Conservation (phyloP, 2,797 vertebrate genomes). For the Sebastes diaconus region DNA sequence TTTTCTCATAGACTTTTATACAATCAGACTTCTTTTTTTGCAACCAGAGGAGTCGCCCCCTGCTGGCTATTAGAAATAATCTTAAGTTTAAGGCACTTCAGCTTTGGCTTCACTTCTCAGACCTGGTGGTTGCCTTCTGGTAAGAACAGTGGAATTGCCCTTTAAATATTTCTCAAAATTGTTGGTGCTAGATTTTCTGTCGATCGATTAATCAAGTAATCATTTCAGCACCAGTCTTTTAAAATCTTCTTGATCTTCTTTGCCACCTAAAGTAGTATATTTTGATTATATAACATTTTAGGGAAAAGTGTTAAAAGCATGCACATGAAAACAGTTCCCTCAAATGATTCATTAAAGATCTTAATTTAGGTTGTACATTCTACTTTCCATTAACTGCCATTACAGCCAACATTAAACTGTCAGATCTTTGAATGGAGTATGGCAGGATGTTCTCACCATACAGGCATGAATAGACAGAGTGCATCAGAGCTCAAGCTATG, state of each 20-base stretch:
- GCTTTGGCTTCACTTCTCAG: too few relatives aligned
- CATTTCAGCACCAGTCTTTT: background rate
- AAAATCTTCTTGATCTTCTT: background rate
- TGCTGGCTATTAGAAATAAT: too few relatives aligned
- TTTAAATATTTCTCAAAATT: background rate
- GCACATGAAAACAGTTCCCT: background rate
- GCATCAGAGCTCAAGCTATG: background rate
- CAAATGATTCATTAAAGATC: background rate
- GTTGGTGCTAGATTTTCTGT: background rate
- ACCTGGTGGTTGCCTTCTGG: too few relatives aligned
- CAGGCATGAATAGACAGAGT: slow-evolving; percentile 15
- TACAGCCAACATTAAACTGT: slow-evolving; percentile 21
- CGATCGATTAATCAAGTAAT: background rate
- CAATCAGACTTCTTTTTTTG: too few relatives aligned
- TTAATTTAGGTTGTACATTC: background rate
- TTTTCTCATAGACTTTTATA: too few relatives aligned
- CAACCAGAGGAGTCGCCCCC: too few relatives aligned
- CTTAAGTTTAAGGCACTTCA: too few relatives aligned
- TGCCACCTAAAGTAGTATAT: background rate
- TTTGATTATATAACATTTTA: background rate
- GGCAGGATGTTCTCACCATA: slow-evolving; percentile 5
- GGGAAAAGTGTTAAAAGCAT: background rate
- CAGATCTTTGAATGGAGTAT: slow-evolving; percentile 13
- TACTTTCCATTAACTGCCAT: background rate
- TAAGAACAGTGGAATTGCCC: background rate